phyloP scores from a whole-genome alignment of 2,888 invertebrate genomes.

The Elysia crispata region DNA sequence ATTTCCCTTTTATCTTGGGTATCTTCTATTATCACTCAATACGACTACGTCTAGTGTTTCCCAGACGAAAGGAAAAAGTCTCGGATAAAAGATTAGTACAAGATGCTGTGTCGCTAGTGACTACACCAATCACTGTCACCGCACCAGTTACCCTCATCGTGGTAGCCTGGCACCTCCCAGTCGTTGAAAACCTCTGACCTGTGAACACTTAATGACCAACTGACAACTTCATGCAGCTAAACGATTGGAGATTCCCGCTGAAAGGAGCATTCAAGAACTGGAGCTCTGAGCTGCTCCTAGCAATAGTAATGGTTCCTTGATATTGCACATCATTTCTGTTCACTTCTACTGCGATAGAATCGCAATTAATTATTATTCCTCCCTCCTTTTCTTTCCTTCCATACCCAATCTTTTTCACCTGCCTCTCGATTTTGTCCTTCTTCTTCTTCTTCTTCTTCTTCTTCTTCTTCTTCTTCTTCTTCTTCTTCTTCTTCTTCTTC shows the following conservation, averaged over 20 bases:
- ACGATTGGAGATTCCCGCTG: not conserved
- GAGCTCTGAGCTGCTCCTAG: not conserved
- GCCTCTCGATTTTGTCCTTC: not conserved
- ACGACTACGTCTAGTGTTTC: no score
- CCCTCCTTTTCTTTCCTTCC: no score
- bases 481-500: not conserved
- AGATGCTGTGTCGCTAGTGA: no score
- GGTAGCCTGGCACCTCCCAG: no score
- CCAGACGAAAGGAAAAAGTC: no score
- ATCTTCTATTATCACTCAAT: no score
- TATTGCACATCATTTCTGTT: not conserved
- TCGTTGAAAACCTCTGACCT: no score
- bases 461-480: slow-evolving; percentile 9
- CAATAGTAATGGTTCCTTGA: not conserved
- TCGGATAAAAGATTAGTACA: no score
- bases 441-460: slow-evolving; percentile 26
- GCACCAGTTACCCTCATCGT: no score
- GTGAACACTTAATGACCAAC: slow-evolving; percentile 7
- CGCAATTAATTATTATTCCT: not conserved
- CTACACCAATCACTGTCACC: no score
- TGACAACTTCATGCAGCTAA: not conserved
- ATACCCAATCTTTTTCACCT: not conserved
- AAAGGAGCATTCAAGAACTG: not conserved
- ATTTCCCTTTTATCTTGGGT: no score
- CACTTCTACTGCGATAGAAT: not conserved